Conservation (phyloP, 2,888 invertebrate species). For the Minunthozetes semirufus region DNA sequence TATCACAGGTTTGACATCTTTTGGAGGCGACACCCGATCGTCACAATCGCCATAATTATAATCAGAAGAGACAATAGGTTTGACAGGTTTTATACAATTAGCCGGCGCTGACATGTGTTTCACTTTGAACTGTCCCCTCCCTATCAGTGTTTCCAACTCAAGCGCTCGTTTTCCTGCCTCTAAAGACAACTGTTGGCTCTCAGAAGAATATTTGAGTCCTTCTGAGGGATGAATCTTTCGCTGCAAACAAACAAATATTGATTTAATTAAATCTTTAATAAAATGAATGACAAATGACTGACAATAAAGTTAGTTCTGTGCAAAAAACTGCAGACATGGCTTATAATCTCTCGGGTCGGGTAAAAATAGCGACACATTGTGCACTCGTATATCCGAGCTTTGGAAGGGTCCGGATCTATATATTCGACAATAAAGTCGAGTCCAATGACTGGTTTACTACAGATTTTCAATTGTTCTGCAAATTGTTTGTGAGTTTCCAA, state of each 20-base stretch:
- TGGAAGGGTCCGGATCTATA: constrained; percentile 1
- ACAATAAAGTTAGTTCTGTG: constrained; percentile 22
- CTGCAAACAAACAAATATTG: background rate
- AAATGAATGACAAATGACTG: background rate
- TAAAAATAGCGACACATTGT: background rate
- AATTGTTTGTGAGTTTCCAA: constrained; percentile 1
- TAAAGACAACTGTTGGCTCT: constrained; percentile 3
- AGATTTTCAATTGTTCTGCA: constrained; percentile 1
- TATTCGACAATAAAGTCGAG: constrained; percentile 5
- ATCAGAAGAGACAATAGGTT: no score
- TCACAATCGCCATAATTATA: no score
- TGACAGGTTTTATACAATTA: no score
- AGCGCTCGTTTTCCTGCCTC: constrained; percentile 18
- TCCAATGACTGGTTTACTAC: constrained; percentile 13
- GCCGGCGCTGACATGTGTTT: background rate
- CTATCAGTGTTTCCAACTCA: constrained; percentile 9
- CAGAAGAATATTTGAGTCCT: background rate
- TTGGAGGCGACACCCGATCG: background rate
- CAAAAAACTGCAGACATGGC: background rate
- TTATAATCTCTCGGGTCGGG: background rate
- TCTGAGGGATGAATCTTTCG: constrained; percentile 17
- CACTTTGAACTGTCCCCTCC: constrained; percentile 2
- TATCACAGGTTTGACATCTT: background rate
- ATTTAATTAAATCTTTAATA: background rate
- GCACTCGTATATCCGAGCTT: background rate